phyloP scores from a whole-genome alignment of 2,113 vertebrate genomes.

The Syrrhaptes paradoxus region DNA sequence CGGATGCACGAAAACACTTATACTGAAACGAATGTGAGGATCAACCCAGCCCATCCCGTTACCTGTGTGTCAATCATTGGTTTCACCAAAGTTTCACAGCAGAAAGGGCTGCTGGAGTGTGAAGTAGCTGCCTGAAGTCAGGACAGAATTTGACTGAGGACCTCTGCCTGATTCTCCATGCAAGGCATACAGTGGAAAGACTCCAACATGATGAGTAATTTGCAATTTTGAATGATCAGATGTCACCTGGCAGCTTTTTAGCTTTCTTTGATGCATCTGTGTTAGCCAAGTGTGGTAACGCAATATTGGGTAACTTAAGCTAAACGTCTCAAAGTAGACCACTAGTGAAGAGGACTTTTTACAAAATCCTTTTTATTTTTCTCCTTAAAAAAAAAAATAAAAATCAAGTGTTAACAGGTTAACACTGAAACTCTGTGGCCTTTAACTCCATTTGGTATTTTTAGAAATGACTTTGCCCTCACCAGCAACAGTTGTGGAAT shows the following conservation, averaged over 20 bases:
- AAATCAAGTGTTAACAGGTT: not conserved
- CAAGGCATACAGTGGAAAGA: not conserved
- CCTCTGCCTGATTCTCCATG: not conserved
- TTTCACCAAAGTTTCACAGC: not conserved
- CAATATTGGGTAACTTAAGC: not conserved
- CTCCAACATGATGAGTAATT: not conserved
- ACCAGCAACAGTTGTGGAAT: not conserved
- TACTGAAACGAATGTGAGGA: accelerated
- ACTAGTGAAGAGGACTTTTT: not conserved
- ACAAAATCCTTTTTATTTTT: not conserved
- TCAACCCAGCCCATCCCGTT: not conserved
- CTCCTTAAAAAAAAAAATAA: not conserved
- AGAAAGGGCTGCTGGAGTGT: not conserved
- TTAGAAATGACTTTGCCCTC: not conserved
- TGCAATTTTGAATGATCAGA: not conserved
- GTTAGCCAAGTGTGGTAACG: not conserved
- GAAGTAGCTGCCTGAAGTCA: not conserved
- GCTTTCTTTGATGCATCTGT: not conserved
- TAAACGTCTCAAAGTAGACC: not conserved
- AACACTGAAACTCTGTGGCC: not conserved
- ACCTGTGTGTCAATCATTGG: accelerated
- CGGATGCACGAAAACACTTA: not conserved
- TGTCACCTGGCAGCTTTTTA: not conserved
- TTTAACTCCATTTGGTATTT: not conserved
- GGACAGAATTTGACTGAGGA: not conserved